Evolutionary conservation across 2,888 invertebrate species (phyloP).

Genomic region (Sialis fuliginosa): DNA sequence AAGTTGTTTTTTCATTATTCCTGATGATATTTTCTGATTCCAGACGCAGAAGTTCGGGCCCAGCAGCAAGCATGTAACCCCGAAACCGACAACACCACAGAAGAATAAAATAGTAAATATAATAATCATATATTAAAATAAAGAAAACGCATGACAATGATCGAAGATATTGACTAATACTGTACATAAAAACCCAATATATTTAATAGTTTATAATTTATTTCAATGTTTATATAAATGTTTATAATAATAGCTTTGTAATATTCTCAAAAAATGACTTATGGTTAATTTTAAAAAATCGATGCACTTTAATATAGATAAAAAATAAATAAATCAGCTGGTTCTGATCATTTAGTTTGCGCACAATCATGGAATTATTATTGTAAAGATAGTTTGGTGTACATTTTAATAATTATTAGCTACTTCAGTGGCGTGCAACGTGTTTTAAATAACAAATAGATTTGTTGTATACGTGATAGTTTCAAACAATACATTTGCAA

Average conservation of each 20-base stretch:
- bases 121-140: background rate
- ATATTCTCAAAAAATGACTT: too few species aligned
- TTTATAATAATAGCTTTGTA: background rate
- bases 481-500: too few species aligned
- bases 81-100: background rate
- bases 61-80: background rate
- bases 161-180: too few species aligned
- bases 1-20: too few species aligned
- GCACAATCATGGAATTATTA: background rate
- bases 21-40: background rate
- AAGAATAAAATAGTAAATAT: background rate
- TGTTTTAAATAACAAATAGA: background rate
- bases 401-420: too few species aligned
- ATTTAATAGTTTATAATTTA: background rate
- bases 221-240: background rate
- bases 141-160: too few species aligned
- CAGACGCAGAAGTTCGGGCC: slow-evolving; percentile 7
- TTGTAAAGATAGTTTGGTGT: too few species aligned
- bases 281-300: too few species aligned
- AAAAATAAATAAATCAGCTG: slow-evolving; percentile 3
- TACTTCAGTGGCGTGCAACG: too few species aligned
- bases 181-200: background rate
- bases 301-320: background rate
- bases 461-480: background rate
- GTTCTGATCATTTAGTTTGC: slow-evolving; percentile 1